Evolutionary conservation across 2,888 invertebrate genomes (phyloP), one percentile per base, ranked within the genome.

Genomic region (Norana najaformis): DNA sequence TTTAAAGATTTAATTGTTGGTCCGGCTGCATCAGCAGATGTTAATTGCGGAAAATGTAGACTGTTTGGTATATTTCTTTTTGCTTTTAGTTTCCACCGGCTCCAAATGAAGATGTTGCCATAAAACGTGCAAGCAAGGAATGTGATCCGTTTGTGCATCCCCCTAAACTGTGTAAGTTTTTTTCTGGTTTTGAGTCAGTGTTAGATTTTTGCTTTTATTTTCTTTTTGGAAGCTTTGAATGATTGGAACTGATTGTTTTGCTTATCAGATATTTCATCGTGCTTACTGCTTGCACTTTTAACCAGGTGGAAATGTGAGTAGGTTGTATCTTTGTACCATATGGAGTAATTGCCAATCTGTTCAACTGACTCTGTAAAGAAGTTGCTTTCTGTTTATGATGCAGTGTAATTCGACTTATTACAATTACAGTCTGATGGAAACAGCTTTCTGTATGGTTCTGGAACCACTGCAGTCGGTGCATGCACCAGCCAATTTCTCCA

Each of bases 121-220:
- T 69, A 30, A 69, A 69, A 69, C 69, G 69, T 69, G 69, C 69
- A 69, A 69, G n/a, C 69, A 69, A 69, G 69, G 69, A 69, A 69
- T n/a, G 30, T 69, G 30, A 69, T 6, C 69, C 69, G n/a, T 69
- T 69, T n/a, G 16, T 69, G 8, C n/a, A 69, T 69, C 1, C 30
- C n/a, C n/a, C 69, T 30, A 69, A 69, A n/a, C 69, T 6, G 69
- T 69, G 69, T 69, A 69, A n/a, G 8, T 69, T 0, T 69, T 47
- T n/a, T 69, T 69, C 30, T 69, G 69, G n/a, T 30, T 69, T 69
- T 69, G 1, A n/a, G 69, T 69, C 16, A n/a, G 69, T 8, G n/a
- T 11, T 53, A 53, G 23, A 53, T 53, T 53, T 23, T 13, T 11
- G 30, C 69, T 30, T 47, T 69, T 69, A n/a, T 69, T 69, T 69